Conservation (phyloP, 2,888 invertebrate genomes). For the Nebria salina region DNA sequence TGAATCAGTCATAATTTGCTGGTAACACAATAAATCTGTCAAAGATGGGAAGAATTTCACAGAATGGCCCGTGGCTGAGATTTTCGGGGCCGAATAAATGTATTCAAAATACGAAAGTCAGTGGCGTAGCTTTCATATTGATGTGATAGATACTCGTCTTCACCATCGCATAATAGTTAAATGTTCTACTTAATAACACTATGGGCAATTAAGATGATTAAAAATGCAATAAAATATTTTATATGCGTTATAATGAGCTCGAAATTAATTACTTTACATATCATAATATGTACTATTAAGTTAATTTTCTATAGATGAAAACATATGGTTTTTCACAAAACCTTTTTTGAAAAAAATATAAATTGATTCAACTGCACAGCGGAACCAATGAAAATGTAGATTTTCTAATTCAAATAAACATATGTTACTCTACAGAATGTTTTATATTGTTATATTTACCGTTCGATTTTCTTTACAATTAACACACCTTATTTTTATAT, state of each 20-base stretch:
- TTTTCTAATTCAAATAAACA: too few species aligned
- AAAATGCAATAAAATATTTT: neutral
- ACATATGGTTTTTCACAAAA: too few species aligned
- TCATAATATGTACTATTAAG: neutral
- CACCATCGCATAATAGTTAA: neutral
- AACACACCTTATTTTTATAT: too few species aligned
- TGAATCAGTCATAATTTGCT: slow-evolving; percentile 41
- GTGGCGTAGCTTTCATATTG: slow-evolving; percentile 11
- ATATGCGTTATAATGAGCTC: neutral
- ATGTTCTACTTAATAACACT: neutral
- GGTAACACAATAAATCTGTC: slow-evolving; percentile 36
- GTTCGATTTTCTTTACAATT: too few species aligned
- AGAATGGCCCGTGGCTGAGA: slow-evolving; percentile 18
- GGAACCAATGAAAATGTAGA: too few species aligned
- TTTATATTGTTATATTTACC: too few species aligned
- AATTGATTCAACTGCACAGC: too few species aligned
- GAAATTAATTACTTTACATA: neutral
- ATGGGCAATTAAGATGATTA: neutral
- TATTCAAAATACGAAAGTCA: neutral
- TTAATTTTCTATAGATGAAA: neutral
- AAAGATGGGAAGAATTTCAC: slow-evolving; percentile 38
- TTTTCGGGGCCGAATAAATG: slow-evolving; percentile 9
- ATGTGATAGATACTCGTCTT: neutral
- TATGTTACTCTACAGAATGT: too few species aligned
- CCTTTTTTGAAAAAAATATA: too few species aligned